phyloP scores from a whole-genome alignment of 2,113 vertebrate species.

The zebrafish (Danio rerio) region GRCz12tu NC_133189.1:21217501-21218000 shows the following conservation, averaged over 20 bases:
- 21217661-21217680: slow-evolving; percentile 3
- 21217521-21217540: no score
- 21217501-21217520: no score
- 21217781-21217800: slow-evolving; percentile 33
- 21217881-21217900: slow-evolving; percentile 46
- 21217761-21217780: slow-evolving; percentile 11
- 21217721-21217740: slow-evolving; percentile 35
- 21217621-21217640: background rate
- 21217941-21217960: slow-evolving; percentile 42
- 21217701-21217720: background rate
- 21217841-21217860: slow-evolving; percentile 31
- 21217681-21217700: background rate
- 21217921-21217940: slow-evolving; percentile 20
- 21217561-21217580: no score
- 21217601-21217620: background rate
- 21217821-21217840: slow-evolving; percentile 43
- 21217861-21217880: slow-evolving; percentile 46
- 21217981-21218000: slow-evolving; percentile 30
- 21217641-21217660: background rate
- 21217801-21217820: slow-evolving; percentile 26
- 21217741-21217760: background rate
- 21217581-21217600: no score
- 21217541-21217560: no score
- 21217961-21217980: background rate
- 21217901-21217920: slow-evolving; percentile 41